Evolutionary conservation across 2,888 invertebrate species (phyloP).

Genomic region (Neoscelio sp.): DNA sequence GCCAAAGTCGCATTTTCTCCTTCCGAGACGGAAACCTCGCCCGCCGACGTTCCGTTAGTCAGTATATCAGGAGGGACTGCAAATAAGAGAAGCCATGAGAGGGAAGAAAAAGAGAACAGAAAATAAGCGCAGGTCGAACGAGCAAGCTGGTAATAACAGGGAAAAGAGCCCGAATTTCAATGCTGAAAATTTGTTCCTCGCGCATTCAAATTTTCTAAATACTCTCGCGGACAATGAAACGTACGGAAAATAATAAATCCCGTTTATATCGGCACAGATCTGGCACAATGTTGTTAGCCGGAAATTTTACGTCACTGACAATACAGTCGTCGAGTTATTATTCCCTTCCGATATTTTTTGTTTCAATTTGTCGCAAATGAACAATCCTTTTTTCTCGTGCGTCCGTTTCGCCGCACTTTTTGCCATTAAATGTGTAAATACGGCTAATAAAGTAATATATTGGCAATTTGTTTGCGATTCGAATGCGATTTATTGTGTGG

Average conservation of each 20-base stretch:
- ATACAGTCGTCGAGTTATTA: constrained; percentile 19
- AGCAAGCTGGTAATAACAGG: constrained; percentile 41
- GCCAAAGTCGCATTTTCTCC: constrained; percentile 90
- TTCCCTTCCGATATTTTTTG: constrained; percentile 3
- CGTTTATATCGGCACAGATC: constrained; percentile 30
- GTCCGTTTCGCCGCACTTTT: not conserved
- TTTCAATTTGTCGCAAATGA: constrained; percentile 22
- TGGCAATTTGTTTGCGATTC: too few relatives aligned
- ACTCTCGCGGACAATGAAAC: constrained; percentile 61
- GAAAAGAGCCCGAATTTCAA: constrained; percentile 20
- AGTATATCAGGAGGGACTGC: constrained; percentile 92
- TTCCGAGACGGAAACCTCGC: constrained; percentile 89
- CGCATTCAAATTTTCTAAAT: constrained; percentile 59
- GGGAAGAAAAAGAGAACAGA: constrained; percentile 1
- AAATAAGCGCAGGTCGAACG: constrained; percentile 39
- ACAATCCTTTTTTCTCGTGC: constrained; percentile 5
- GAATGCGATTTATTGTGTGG: too few relatives aligned
- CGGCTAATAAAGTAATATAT: too few relatives aligned
- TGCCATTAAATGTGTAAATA: too few relatives aligned
- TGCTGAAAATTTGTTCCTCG: constrained; percentile 39
- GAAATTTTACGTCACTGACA: too few relatives aligned
- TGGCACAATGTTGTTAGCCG: constrained; percentile 11
- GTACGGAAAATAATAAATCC: constrained; percentile 67
- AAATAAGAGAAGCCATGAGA: constrained; percentile 76
- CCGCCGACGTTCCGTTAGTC: constrained; percentile 89